Evolutionary conservation across 1,140 invertebrate species (phyloP), one percentile per base, ranked within the genome.

Genomic region (Drosophila pruinosa): DNA sequence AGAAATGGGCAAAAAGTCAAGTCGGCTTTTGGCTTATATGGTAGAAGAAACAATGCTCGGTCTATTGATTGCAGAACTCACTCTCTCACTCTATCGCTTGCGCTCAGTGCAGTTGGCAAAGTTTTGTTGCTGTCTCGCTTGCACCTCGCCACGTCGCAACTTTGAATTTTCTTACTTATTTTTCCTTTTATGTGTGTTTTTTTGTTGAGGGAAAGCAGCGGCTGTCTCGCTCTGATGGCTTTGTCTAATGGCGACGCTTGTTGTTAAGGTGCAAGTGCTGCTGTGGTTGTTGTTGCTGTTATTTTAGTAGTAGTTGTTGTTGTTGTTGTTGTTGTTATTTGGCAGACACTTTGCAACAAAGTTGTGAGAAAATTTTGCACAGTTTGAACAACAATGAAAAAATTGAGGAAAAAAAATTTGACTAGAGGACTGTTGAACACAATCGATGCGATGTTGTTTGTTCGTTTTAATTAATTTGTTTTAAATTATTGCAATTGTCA

Each of bases 61-160:
- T 72, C 70, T 80, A 80, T 80, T 80, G 78, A 80, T 80, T 80
- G 72, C 54, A 31, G 52, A 59, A 39, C 21, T 53, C 48, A 21
- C 48, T 47, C 28, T 48, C 74, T 38, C 31, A 24, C 72, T 52
- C 26, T 34, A 14, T 59, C 22, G 39, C 19, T 59, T 17, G 39
- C 26, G 7, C 38, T 45, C 24, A 22, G 10, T 26, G 21, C 21
- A 47, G 22, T 47, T 47, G 21, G 43, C n/a, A 8, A 47, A 47
- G 22, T 22, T n/a, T 47, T 12, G 21, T 22, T 6, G 21, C 43
- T 47, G 22, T 26, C 43, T 56, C 57, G 41, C 17, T 47, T 41
- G 21, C 54, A n/a, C 36, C 8, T 31, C 26, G 47, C 47, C 47
- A 50, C 14, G 47, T 50, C 47, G 47, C 26, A 47, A 22, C n/a